These are phyloP conservation scores for Pitangus sulphuratus DNA, from an alignment of 2,797 vertebrate genomes.

Conservation along the genomic window DNA sequence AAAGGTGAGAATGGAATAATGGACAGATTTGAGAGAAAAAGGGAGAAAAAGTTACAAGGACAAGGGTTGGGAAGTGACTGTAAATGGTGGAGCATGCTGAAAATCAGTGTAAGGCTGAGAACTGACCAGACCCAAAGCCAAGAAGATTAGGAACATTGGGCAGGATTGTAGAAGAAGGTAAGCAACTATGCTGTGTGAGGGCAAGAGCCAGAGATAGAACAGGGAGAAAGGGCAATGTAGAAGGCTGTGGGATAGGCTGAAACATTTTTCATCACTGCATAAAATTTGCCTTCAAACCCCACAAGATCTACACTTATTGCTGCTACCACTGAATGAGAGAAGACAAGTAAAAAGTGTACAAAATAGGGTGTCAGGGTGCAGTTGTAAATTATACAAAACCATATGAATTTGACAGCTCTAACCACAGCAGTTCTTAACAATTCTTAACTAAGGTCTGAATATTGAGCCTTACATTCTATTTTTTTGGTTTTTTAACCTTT, in stretches of 20 bases:
- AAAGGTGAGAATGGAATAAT: background rate
- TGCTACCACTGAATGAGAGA: background rate
- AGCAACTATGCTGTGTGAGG: background rate
- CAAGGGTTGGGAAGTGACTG: background rate
- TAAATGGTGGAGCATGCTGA: rapidly evolving
- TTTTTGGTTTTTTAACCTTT: background rate
- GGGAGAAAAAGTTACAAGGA: background rate
- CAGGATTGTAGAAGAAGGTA: background rate
- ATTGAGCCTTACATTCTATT: background rate
- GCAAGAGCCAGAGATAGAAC: background rate
- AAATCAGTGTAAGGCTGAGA: background rate
- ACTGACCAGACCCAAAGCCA: rapidly evolving
- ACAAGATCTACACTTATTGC: background rate
- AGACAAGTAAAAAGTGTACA: background rate
- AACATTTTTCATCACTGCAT: background rate
- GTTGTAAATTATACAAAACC: background rate
- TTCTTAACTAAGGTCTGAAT: background rate
- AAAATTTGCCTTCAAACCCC: background rate
- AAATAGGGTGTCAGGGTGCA: background rate
- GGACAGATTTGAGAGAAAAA: background rate
- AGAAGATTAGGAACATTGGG: rapidly evolving
- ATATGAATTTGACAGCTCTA: background rate
- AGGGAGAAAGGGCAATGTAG: background rate
- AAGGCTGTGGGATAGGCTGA: background rate
- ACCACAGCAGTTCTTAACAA: background rate